These are phyloP conservation scores for Scrobipalpa atriplicella DNA, from an alignment of 2,888 invertebrate genomes.

Conservation along the genomic window DNA sequence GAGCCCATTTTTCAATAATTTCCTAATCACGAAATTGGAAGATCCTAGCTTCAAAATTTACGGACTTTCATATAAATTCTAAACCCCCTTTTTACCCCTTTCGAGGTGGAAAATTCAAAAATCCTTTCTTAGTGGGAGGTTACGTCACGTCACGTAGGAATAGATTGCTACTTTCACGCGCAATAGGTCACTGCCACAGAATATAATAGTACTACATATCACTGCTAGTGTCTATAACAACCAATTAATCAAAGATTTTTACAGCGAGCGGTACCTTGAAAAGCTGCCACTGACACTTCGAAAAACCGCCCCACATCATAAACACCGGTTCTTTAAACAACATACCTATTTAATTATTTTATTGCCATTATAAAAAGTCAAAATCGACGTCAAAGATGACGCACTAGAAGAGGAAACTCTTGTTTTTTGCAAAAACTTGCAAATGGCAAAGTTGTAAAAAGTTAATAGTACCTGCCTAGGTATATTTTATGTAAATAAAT, in stretches of 20 bases:
- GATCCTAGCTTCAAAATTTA: too few relatives aligned
- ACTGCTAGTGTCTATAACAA: too few relatives aligned
- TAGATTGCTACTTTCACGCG: too few relatives aligned
- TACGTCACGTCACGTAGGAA: too few relatives aligned
- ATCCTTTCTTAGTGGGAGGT: too few relatives aligned
- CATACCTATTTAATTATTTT: neutral
- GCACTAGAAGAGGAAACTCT: neutral
- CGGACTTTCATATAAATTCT: too few relatives aligned
- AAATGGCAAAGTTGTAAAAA: neutral
- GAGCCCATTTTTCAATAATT: too few relatives aligned
- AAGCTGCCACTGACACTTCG: neutral
- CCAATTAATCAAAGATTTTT: neutral
- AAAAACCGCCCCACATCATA: neutral
- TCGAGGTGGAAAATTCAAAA: too few relatives aligned
- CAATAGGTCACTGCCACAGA: too few relatives aligned
- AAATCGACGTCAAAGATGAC: neutral
- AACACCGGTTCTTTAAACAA: neutral
- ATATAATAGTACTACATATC: too few relatives aligned
- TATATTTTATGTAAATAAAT: neutral
- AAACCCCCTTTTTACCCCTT: too few relatives aligned
- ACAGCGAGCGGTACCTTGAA: neutral
- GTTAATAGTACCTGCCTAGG: neutral
- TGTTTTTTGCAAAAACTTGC: neutral
- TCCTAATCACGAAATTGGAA: too few relatives aligned
- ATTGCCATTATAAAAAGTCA: neutral